Conservation (phyloP, 1,140 invertebrate genomes). For the Vanessa atalanta region DNA sequence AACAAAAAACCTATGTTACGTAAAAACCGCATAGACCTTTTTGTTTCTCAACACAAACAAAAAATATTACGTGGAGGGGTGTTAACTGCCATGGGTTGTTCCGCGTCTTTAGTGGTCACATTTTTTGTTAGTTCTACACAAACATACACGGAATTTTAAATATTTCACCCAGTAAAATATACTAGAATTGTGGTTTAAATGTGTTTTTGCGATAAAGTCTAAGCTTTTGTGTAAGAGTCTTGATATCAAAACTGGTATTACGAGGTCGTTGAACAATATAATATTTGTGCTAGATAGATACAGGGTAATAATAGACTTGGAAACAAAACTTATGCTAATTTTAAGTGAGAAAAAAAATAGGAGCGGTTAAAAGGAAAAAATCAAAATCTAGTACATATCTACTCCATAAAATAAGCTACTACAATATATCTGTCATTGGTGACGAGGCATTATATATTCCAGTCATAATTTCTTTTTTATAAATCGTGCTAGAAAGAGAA, state of each 20-base stretch:
- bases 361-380: neutral
- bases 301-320: conserved; percentile 16
- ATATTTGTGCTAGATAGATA: conserved; percentile 27
- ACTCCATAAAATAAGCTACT: neutral
- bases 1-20: conserved; percentile 58
- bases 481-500: conserved; percentile 10
- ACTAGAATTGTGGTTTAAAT: conserved; percentile 12
- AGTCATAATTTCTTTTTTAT: neutral
- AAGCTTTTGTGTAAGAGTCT: conserved; percentile 22
- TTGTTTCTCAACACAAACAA: conserved; percentile 56
- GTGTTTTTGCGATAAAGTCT: conserved; percentile 24
- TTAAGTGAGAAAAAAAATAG: neutral
- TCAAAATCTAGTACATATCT: neutral
- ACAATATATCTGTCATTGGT: neutral
- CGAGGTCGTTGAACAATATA: conserved; percentile 33
- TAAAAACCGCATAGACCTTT: conserved; percentile 66
- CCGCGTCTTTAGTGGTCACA: conserved; percentile 43
- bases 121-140: conserved; percentile 35
- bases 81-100: conserved; percentile 58
- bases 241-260: conserved; percentile 29
- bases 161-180: conserved; percentile 2
- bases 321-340: neutral
- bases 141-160: conserved; percentile 23
- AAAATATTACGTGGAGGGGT: conserved; percentile 52
- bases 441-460: neutral